These are phyloP conservation scores for Scleropages formosus DNA, from an alignment of 2,797 vertebrate genomes.

Conservation along the genomic window DNA sequence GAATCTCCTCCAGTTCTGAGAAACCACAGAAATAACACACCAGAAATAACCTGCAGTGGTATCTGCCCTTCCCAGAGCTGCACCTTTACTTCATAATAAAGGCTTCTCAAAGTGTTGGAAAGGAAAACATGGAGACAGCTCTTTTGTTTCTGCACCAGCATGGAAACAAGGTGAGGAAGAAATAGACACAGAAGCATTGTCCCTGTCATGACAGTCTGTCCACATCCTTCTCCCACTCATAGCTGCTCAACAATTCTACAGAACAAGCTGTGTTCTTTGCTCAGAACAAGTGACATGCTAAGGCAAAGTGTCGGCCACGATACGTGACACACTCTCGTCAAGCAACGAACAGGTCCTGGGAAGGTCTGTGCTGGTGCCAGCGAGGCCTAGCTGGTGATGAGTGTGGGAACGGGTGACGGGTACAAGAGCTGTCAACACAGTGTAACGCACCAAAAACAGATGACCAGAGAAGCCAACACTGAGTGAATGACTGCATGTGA, in stretches of 20 bases:
- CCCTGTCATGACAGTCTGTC: not conserved
- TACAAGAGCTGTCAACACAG: not conserved
- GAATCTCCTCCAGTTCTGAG: not conserved
- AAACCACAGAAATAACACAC: not conserved
- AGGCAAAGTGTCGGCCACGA: not conserved
- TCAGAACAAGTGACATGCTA: not conserved
- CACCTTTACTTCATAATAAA: slow-evolving; percentile 34
- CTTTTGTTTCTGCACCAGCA: not conserved
- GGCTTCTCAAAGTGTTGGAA: slow-evolving; percentile 25
- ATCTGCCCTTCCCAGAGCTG: slow-evolving; percentile 11
- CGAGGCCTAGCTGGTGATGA: not conserved
- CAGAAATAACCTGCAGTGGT: not conserved
- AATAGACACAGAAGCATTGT: no score
- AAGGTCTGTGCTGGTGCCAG: not conserved
- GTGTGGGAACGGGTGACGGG: not conserved
- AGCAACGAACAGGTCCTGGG: not conserved
- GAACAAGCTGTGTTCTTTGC: not conserved
- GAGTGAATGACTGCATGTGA: not conserved
- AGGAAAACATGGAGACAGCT: slow-evolving; percentile 27
- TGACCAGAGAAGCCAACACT: not conserved
- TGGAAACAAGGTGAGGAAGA: slow-evolving; percentile 12
- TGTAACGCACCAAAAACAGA: not conserved
- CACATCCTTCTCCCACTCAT: not conserved
- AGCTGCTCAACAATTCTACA: not conserved
- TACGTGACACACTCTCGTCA: not conserved